Evolutionary conservation across 2,888 invertebrate species (phyloP).

Genomic region (Spisula subtruncata): DNA sequence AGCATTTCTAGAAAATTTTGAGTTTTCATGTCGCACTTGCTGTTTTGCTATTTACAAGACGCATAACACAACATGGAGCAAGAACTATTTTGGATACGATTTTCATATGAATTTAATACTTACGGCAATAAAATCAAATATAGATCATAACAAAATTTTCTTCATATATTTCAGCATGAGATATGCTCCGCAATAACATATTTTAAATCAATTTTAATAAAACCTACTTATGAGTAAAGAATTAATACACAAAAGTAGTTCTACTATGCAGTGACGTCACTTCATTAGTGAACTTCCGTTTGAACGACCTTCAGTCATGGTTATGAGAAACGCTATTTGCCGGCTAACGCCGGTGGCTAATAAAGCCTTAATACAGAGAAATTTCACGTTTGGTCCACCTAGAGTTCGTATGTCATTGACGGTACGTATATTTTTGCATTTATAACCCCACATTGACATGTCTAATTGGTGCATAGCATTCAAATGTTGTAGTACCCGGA

Average conservation of each 20-base stretch:
- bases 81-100: constrained; percentile 46
- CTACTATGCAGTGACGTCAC: constrained; percentile 33
- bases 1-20: constrained; percentile 43
- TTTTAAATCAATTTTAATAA: neutral
- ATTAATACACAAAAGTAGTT: constrained; percentile 43
- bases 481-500: neutral
- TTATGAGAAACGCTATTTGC: constrained; percentile 38
- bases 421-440: constrained; percentile 58
- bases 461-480: neutral
- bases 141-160: neutral
- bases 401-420: constrained; percentile 61
- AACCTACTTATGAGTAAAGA: neutral
- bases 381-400: constrained; percentile 75
- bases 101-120: neutral
- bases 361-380: constrained; percentile 61
- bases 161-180: neutral
- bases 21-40: constrained; percentile 48
- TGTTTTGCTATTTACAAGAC: constrained; percentile 65
- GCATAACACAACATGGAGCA: constrained; percentile 45
- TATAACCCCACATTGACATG: neutral
- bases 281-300: constrained; percentile 24
- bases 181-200: neutral
- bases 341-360: constrained; percentile 46
- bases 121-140: neutral
- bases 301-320: constrained; percentile 43